Base-by-base conservation (phyloP, 2,797 vertebrate species). In the Muraenolepis orangiensis region DNA sequence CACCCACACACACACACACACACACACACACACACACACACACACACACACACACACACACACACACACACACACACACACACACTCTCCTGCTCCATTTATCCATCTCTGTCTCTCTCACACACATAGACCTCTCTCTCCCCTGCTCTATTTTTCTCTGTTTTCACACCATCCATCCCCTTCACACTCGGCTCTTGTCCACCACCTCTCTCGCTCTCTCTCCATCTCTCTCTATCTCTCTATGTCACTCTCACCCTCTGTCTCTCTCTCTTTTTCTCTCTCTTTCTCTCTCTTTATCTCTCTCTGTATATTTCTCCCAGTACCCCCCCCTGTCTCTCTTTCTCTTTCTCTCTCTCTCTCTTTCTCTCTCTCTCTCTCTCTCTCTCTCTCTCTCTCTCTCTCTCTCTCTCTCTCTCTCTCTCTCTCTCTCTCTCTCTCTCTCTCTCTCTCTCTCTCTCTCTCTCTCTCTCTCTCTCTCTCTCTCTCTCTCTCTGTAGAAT, bases 211-310 rank as follows among this genome's bases (percentile, higher is more conserved):
- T 18, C 70, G 40, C 68, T 71, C 26, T 38, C 28, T 66, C 1
- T 73, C 14, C 23, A n/a, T n/a, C 18, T 57, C 28, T 70, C 13
- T 85, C 72, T 81, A 51, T 38, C 80, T 76, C 74, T 83, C 87
- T 89, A 84, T 77, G 87, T 89, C 77, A 74, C 78, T 74, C 80
- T 82, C 81, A 5, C 74, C 76, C 46, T 40, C 40, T 46, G 40
- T 30, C 28, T 71, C 38, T 61, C 31, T 71, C 28, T 71, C 28
- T 74, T 61, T 71, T 1, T 57, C 12, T 64, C 36, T 69, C 20
- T 40, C 7, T 69, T 13, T 66, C 57, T 51, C 1, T 70, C n/a
- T 26, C 18, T 20, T 5, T 51, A 5, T 51, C 0, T 20, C 40
- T 1, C 13, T 42, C 4, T 12, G 13, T 46, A 13, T 34, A 8